Evolutionary conservation across 2,113 vertebrate species (phyloP).

Genomic region (Chlamydotis undulata): DNA sequence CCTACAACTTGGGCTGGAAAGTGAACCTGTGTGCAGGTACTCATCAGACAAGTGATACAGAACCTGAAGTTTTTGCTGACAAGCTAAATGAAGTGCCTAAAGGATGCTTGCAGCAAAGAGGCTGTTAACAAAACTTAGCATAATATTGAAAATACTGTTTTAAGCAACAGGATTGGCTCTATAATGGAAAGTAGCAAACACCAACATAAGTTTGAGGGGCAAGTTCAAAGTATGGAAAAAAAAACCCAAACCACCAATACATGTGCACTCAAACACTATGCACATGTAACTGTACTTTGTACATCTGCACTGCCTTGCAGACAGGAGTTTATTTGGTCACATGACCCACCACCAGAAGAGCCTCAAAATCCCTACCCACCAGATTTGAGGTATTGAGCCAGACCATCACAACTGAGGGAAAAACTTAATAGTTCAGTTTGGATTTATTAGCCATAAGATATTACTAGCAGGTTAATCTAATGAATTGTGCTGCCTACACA

Average conservation of each 20-base stretch:
- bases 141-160: not conserved
- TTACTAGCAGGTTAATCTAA: not conserved
- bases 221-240: not conserved
- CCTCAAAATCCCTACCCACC: not conserved
- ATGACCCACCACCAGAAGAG: not conserved
- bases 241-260: not conserved
- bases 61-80: not conserved
- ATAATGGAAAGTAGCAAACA: not conserved
- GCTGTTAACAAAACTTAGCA: not conserved
- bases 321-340: not conserved
- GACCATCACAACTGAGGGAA: not conserved
- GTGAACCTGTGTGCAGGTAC: not conserved
- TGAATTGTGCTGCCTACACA: not conserved
- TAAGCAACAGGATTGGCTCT: not conserved
- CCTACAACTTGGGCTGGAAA: not conserved
- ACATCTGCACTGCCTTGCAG: not conserved
- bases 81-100: not conserved
- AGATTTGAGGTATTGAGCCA: not conserved
- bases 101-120: not conserved
- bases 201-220: not conserved
- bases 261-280: fast-evolving
- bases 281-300: fast-evolving
- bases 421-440: not conserved
- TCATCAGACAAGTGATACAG: not conserved
- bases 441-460: not conserved